These are phyloP conservation scores for Psophia crepitans DNA, from an alignment of 2,113 vertebrate genomes.

Conservation along the genomic window DNA sequence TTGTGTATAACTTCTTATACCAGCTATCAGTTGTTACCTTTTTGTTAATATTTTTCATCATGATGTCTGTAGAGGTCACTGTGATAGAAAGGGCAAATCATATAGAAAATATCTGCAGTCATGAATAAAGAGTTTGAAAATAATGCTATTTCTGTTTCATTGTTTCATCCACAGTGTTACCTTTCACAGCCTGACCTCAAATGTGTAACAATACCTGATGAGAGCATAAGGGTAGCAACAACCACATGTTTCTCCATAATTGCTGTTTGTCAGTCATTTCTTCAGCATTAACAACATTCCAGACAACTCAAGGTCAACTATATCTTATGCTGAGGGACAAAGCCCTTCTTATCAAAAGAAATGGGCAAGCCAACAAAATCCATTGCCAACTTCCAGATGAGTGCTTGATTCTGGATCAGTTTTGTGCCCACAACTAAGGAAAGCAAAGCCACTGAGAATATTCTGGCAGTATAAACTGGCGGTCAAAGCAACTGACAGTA, in stretches of 20 bases:
- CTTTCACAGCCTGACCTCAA: constrained; percentile 41
- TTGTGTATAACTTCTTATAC: constrained; percentile 24
- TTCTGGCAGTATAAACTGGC: neutral
- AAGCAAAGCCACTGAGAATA: constrained; percentile 21
- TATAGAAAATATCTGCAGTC: neutral
- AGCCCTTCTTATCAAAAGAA: neutral
- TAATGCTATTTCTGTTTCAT: constrained; percentile 25
- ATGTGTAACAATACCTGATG: constrained; percentile 19
- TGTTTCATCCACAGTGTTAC: constrained; percentile 19
- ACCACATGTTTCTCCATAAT: constrained; percentile 53
- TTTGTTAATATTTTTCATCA: constrained; percentile 46
- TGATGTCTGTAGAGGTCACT: constrained; percentile 11
- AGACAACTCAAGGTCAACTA: constrained; percentile 54
- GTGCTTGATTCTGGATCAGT: neutral
- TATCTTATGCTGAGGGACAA: constrained; percentile 12
- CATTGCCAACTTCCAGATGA: neutral
- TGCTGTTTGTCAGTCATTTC: constrained; percentile 55
- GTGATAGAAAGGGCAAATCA: constrained; percentile 17
- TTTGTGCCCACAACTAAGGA: neutral
- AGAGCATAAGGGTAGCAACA: constrained; percentile 49
- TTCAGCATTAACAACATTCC: constrained; percentile 27
- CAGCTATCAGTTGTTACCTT: neutral
- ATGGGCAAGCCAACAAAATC: constrained; percentile 4
- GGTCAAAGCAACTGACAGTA: neutral
- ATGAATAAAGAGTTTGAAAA: constrained; percentile 42